Conservation (phyloP, 2,888 invertebrate species). For the Lottia gigantea region DNA sequence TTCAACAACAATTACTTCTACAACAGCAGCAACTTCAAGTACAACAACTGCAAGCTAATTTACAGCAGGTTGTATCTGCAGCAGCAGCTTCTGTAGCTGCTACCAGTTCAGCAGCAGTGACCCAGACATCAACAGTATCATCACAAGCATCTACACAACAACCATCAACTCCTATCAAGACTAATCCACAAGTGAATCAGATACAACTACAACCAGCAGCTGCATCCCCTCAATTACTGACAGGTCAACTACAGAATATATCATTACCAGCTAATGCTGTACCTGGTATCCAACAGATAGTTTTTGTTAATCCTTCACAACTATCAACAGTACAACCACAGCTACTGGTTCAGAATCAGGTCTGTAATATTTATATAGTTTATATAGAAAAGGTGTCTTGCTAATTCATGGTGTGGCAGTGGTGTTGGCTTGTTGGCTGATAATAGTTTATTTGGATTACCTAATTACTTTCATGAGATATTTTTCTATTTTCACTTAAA, state of each 20-base stretch:
- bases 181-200: slow-evolving; percentile 11
- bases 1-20: slow-evolving; percentile 45
- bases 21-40: slow-evolving; percentile 32
- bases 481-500: too few species aligned
- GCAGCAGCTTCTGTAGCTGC: slow-evolving; percentile 26
- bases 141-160: slow-evolving; percentile 3
- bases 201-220: slow-evolving; percentile 13
- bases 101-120: slow-evolving; percentile 20
- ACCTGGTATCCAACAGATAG: slow-evolving; percentile 51
- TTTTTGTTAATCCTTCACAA: slow-evolving; percentile 53
- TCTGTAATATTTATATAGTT: neutral
- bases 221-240: slow-evolving; percentile 18
- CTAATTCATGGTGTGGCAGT: too few species aligned
- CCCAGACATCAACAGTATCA: slow-evolving; percentile 8
- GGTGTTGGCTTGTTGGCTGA: too few species aligned
- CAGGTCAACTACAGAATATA: slow-evolving; percentile 31
- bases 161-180: slow-evolving; percentile 11
- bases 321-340: slow-evolving; percentile 51
- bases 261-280: slow-evolving; percentile 20
- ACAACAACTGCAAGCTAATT: slow-evolving; percentile 23
- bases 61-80: slow-evolving; percentile 21
- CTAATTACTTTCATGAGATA: too few species aligned
- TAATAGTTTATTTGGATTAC: too few species aligned
- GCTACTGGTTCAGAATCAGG: slow-evolving; percentile 45
- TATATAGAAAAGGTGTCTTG: too few species aligned